Conservation (phyloP, 2,113 vertebrate species). For the Oenanthe oenanthe region DNA sequence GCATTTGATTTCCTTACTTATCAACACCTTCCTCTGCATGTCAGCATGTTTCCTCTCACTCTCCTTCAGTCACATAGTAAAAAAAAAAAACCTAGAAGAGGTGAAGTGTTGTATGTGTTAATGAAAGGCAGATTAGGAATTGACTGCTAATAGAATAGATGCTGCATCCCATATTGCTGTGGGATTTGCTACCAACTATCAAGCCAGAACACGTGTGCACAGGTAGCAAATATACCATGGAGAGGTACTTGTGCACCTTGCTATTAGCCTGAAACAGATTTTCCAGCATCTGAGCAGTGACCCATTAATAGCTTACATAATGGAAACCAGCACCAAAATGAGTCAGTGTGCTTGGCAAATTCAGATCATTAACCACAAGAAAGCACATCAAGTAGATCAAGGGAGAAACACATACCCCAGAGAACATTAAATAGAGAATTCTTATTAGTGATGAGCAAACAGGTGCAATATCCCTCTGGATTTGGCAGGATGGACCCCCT, state of each 20-base stretch:
- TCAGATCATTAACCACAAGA: slow-evolving; percentile 48
- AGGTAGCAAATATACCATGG: slow-evolving; percentile 31
- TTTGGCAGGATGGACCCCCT: not conserved
- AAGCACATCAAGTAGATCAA: not conserved
- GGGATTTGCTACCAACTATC: slow-evolving; percentile 38
- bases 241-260: slow-evolving; percentile 54
- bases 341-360: slow-evolving; percentile 60
- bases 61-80: not conserved
- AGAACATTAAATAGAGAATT: slow-evolving; percentile 38
- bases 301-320: slow-evolving; percentile 62
- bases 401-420: slow-evolving; percentile 14
- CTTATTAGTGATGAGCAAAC: slow-evolving; percentile 34
- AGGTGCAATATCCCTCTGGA: not conserved
- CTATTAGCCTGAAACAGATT: slow-evolving; percentile 59
- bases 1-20: slow-evolving; percentile 42
- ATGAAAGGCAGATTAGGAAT: slow-evolving; percentile 48
- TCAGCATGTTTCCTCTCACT: not conserved
- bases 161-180: not conserved
- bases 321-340: slow-evolving; percentile 59
- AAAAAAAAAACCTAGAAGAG: slow-evolving; percentile 35
- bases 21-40: slow-evolving; percentile 35
- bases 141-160: slow-evolving; percentile 28
- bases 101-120: slow-evolving; percentile 29
- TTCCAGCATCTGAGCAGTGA: slow-evolving; percentile 51
- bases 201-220: slow-evolving; percentile 19